Conservation (phyloP, 2,888 invertebrate genomes). For the Aleiodes leptofemur region DNA sequence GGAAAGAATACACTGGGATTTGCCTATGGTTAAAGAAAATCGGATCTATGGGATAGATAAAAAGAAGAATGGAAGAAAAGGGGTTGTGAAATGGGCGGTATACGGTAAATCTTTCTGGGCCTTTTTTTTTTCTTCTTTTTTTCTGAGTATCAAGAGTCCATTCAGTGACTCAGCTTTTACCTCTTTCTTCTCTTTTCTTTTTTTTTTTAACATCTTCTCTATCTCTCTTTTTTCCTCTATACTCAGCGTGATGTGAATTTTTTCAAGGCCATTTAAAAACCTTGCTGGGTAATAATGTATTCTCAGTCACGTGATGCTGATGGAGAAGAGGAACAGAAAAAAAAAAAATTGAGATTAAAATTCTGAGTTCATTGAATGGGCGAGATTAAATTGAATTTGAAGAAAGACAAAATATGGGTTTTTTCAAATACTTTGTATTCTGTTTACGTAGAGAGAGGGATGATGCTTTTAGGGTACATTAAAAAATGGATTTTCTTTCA, state of each 20-base stretch:
- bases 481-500: no score
- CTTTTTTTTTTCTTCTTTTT: not conserved
- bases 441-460: no score
- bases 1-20: not conserved
- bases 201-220: not conserved
- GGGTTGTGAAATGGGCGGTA: slow-evolving; percentile 1
- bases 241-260: slow-evolving; percentile 25
- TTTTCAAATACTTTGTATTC: no score
- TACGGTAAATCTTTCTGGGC: slow-evolving; percentile 33
- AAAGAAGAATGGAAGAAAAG: slow-evolving; percentile 8
- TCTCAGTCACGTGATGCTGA: not conserved
- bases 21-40: slow-evolving; percentile 15
- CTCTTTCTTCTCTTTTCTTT: slow-evolving; percentile 6
- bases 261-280: not conserved
- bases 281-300: not conserved
- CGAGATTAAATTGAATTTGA: no score
- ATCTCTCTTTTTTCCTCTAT: not conserved
- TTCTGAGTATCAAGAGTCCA: slow-evolving; percentile 21
- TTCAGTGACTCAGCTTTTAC: slow-evolving; percentile 30
- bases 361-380: no score
- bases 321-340: not conserved
- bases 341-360: no score
- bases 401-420: no score
- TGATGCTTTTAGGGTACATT: no score
- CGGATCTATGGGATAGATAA: slow-evolving; percentile 23